Conservation (phyloP, 2,113 vertebrate species). For the Seriola rivoliana region DNA sequence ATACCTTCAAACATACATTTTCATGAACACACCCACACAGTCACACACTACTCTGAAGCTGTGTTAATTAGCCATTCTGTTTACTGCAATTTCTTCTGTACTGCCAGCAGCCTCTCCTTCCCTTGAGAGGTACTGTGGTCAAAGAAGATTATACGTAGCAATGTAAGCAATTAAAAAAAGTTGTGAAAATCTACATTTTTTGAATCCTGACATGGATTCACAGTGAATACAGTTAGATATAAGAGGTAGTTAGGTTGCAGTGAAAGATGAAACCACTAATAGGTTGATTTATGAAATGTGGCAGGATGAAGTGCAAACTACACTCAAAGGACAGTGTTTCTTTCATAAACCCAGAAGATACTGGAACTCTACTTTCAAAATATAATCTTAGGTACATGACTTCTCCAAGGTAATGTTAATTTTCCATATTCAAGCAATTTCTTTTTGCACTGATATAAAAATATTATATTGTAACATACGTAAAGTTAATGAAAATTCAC, state of each 20-base stretch:
- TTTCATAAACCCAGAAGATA: neutral
- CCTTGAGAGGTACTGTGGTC: neutral
- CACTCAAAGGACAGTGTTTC: too few species aligned
- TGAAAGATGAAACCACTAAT: neutral
- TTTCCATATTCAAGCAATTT: neutral
- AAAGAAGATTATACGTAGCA: neutral
- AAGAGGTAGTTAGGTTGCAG: neutral
- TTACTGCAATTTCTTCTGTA: neutral
- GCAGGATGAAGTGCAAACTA: neutral
- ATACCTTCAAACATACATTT: neutral
- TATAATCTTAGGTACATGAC: neutral
- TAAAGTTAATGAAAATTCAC: neutral
- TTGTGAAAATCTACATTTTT: neutral
- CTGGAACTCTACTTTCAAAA: neutral
- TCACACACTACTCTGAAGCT: neutral
- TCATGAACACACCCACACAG: too few species aligned
- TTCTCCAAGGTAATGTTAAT: neutral
- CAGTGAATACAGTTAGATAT: neutral
- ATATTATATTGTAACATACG: neutral
- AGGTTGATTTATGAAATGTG: neutral
- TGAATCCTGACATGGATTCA: neutral
- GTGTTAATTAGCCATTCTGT: conserved; percentile 19
- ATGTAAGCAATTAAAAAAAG: neutral
- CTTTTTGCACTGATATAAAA: neutral
- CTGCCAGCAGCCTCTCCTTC: neutral